Evolutionary conservation across 2,797 vertebrate species (phyloP), one percentile per base, ranked within the genome.

Genomic region (Taenioides sp.): DNA sequence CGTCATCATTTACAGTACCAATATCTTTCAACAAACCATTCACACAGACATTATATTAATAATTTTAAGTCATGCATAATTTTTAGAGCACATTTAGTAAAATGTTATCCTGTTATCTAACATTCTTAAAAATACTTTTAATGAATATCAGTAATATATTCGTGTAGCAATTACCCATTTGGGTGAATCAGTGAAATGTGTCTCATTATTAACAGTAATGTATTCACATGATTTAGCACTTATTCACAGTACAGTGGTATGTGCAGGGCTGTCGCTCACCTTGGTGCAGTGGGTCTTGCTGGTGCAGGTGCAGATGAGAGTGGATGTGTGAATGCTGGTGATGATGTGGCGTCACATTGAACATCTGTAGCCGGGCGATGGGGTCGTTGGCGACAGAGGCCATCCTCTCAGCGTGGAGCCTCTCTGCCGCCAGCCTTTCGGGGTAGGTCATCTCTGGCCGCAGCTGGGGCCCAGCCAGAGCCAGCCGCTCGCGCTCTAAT

Each of bases 301-400:
- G 98, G 88, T 99, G 98, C 47, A 99, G 96, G 91, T 99, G 98
- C 16, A 99, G 94, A 86, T 99, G 98, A 0, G 98, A 99, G 94
- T 99, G 98, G 89, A 99, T 99, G 88, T 99, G 98, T 0, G 98
- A 99, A 87, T 99, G 98, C 89, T 99, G 98, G 93, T 99, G 98
- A 78, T 99, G 98, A 87, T 99, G 98, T 0, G 98, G 98, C 0
- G 98, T 99, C 76, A 99, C 97, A 4, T 98, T 99, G 95, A 99
- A 99, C 98, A 99, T 99, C 95, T 99, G 98, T 27, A 99, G 95
- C 64, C 98, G 94, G 1, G 98, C 97, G 87, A 99, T 94, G 28
- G 97, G 97, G 92, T 99, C 98, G 1, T 98, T 98, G 80, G 97
- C 95, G 63, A 99, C 95, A 0, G 97, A 96, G 0, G 97, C 97